Base-by-base conservation (phyloP, 1,140 invertebrate species). In the Macrotrachela quadricornifera region DNA sequence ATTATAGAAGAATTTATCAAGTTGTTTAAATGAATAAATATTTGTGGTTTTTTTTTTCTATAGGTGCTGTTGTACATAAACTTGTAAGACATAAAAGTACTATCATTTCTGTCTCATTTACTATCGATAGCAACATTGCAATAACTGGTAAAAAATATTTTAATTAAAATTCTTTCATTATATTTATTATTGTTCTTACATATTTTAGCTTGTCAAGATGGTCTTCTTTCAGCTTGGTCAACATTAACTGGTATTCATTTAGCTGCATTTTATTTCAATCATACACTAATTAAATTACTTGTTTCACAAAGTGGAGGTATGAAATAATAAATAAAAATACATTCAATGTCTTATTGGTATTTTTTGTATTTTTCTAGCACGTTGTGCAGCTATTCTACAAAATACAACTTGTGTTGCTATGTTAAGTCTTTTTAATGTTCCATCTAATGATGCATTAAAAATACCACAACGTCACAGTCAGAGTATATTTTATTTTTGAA, bases 211-310 rank as follows among this genome's bases (percentile, higher is more conserved):
- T 53, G 44, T 15, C 46, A 39, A 46, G 51, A 53, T 8, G 51
- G 51, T 21, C 14, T 53, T n/a, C 38, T 53, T 4, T 46, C 46
- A 21, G 51, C 46, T 0, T 53, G 51, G 51, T 53, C 51, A 17
- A 39, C 38, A 15, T 11, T 44, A 39, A 37, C 41, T 53, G 51
- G 51, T 6, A 15, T n/a, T 43, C 17, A 47, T 11, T 43, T 53
- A 12, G 41, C 51, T 36, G 46, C 44, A n/a, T 17, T 53, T 10
- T 40, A 47, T 30, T 36, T 53, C 15, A 40, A 53, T 30, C 40
- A 38, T 46, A 48, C 37, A 10, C n/a, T 53, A 47, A 36, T 40
- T 13, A 44, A 53, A 15, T 15, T 53, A 17, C 15, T 53, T 38
- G 1, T 38, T 47, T 53, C 10, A 16, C 51, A n/a, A 48, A 30